A percentile compares a stretch with the other conserved stretches of the same genome.
Conservation (phyloP, 1,140 invertebrate species). For the Dryas iulia region DNA sequence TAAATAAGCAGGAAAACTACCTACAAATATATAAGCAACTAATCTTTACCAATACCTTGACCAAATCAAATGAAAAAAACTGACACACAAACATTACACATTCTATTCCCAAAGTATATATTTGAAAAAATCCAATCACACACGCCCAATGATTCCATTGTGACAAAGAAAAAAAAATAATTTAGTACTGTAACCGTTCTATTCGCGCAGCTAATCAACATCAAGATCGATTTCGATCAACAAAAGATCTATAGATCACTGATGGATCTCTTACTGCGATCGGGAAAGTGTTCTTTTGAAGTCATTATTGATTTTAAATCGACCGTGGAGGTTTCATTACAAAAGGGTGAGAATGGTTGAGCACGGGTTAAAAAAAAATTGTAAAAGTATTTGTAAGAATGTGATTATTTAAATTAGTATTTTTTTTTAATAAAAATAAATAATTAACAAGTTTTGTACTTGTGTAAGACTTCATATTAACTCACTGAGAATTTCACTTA, state of each 20-base stretch:
- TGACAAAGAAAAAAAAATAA: slow-evolving; percentile 41
- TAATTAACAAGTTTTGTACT: not conserved
- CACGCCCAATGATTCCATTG: slow-evolving; percentile 44
- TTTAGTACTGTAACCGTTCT: slow-evolving; percentile 39
- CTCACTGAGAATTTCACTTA: no score
- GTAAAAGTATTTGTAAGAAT: not conserved
- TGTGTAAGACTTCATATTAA: not conserved
- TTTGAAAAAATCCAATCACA: slow-evolving; percentile 49
- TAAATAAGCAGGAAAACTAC: no score
- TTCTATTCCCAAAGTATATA: not conserved
- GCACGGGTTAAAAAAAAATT: slow-evolving; percentile 37
- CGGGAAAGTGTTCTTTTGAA: slow-evolving; percentile 69
- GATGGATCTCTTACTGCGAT: slow-evolving; percentile 73
- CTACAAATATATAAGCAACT: no score
- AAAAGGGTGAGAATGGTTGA: slow-evolving; percentile 46
- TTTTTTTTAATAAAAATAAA: not conserved
- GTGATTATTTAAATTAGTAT: not conserved
- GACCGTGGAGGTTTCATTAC: slow-evolving; percentile 51
- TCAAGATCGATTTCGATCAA: slow-evolving; percentile 62
- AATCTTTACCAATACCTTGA: no score
- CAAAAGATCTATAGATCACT: slow-evolving; percentile 73
- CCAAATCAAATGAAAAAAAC: not conserved
- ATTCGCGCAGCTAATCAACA: slow-evolving; percentile 60
- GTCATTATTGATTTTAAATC: slow-evolving; percentile 73
- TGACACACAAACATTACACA: not conserved